Evolutionary conservation across 2,113 vertebrate species (phyloP), one percentile per base, ranked within the genome.

Genomic region (Origma solitaria): DNA sequence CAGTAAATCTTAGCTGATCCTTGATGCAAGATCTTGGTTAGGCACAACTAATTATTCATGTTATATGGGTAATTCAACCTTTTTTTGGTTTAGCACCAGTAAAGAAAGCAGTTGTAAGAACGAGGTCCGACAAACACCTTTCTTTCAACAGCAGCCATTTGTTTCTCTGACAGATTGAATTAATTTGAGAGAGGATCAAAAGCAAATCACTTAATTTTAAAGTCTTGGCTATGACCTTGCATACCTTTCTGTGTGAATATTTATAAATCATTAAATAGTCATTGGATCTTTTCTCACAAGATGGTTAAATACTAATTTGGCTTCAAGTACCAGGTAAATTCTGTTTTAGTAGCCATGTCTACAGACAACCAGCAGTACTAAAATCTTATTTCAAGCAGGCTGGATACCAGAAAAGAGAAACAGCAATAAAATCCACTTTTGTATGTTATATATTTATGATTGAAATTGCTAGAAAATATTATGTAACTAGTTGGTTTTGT

Each of bases 171-270:
- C 68, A 88, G 72, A 93, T 60, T 68, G 40, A 85, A 23, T 93
- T 62, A 78, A 92, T 94, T 92, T 35, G 92, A 87, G 70, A 70
- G 64, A 86, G 23, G 37, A 95, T 95, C 84, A 94, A 96, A 95
- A 96, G 54, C 57, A 83, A 94, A 75, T 93, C 5, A 73, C 47
- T 86, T 71, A 30, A 88, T 96, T 88, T 92, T 70, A 15, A 93
- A 82, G 61, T 86, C 44, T 75, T 95, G 86, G 30, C 69, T 92
- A 25, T 95, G 88, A 80, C 66, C 66, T 96, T 93, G 47, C 44
- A 42, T 92, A 78, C 60, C 14, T 81, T 94, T 90, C 47, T 61
- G 8, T 79, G 50, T 92, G 76, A 44, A 50, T 86, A 56, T 80
- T 82, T 93, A 90, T 92, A 91, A 94, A 88, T 90, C 68, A 82